Percentiles rank a stretch among this genome's conserved stretches.
These are phyloP conservation scores for Acrobasis suavella DNA, from an alignment of 2,888 invertebrate genomes.

Conservation along the genomic window DNA sequence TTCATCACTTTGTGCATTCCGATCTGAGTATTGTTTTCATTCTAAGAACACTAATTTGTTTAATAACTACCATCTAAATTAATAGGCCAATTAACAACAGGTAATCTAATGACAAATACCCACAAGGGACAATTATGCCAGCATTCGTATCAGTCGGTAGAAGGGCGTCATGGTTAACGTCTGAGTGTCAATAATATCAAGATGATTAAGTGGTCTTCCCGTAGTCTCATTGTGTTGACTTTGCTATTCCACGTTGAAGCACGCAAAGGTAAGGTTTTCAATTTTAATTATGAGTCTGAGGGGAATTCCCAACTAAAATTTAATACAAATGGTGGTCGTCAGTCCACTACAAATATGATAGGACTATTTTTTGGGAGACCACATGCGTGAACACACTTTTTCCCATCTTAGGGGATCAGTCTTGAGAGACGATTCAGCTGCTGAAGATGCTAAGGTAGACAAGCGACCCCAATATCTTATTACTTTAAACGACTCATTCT, in stretches of 20 bases:
- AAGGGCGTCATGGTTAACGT: conserved; percentile 23
- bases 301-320: too few species aligned
- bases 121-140: conserved; percentile 49
- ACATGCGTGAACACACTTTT: too few species aligned
- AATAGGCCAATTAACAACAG: conserved; percentile 46
- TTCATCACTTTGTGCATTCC: conserved; percentile 24
- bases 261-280: conserved; percentile 11
- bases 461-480: too few species aligned
- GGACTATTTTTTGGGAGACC: too few species aligned
- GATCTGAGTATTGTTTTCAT: conserved; percentile 27
- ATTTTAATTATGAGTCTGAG: too few species aligned
- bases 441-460: too few species aligned
- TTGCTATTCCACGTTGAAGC: conserved; percentile 9
- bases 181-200: background rate
- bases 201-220: conserved; percentile 12
- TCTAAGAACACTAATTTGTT: conserved; percentile 31
- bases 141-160: conserved; percentile 41
- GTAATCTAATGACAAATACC: conserved; percentile 57
- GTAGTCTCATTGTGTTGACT: conserved; percentile 2
- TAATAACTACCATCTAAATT: conserved; percentile 41
- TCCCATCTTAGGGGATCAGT: too few species aligned
- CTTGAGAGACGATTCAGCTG: too few species aligned
- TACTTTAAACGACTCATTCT: too few species aligned
- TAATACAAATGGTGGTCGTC: too few species aligned
- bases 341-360: too few species aligned